Percentiles rank a stretch among this genome's conserved stretches.
Evolutionary conservation across 2,113 vertebrate species (phyloP).

Genomic region (Turdus rufiventris): DNA sequence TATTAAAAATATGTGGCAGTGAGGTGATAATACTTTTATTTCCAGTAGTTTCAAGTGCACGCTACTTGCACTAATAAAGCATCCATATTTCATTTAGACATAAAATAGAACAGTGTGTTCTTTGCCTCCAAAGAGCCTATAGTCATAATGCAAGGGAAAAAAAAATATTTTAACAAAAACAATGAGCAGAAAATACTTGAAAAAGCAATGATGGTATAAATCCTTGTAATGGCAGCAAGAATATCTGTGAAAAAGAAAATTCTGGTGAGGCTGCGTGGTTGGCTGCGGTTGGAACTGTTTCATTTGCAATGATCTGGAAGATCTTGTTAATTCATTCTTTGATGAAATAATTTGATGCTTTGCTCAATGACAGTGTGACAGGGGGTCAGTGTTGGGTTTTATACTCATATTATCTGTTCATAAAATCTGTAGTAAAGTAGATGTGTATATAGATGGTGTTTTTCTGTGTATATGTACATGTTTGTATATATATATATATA

Average conservation of each 20-base stretch:
- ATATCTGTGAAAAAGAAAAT: not conserved
- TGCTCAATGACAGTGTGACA: not conserved
- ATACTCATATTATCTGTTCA: not conserved
- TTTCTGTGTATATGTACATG: not conserved
- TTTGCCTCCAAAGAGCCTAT: not conserved
- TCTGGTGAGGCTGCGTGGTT: fast-evolving
- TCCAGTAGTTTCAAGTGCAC: not conserved
- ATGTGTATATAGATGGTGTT: fast-evolving
- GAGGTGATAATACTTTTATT: not conserved
- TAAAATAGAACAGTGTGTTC: not conserved
- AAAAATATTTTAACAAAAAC: not conserved
- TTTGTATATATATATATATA: not conserved
- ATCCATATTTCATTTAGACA: not conserved
- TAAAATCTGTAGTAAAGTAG: not conserved
- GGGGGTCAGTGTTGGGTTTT: not conserved
- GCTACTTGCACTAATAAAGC: not conserved
- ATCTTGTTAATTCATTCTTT: not conserved
- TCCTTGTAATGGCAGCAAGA: not conserved
- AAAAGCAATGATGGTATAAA: not conserved
- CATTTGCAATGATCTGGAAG: not conserved
- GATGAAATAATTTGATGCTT: not conserved
- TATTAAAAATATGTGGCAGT: not conserved
- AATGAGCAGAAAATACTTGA: not conserved
- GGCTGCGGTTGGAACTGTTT: not conserved
- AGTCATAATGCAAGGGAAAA: not conserved